Evolutionary conservation across 2,797 vertebrate species (phyloP).

Genomic region (Labroides dimidiatus): DNA sequence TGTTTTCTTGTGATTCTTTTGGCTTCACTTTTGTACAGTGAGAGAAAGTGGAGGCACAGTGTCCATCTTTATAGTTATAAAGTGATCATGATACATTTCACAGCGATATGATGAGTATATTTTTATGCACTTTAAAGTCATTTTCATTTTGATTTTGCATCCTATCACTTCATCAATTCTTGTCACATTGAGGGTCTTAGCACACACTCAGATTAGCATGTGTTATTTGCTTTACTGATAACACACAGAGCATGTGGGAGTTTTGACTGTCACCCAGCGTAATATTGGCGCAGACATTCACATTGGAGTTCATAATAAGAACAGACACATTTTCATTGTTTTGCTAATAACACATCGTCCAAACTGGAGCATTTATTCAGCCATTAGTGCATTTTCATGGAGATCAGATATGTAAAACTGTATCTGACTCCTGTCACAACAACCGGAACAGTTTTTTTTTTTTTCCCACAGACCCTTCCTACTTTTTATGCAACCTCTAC

Average conservation of each 20-base stretch:
- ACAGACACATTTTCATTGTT: slow-evolving; percentile 5
- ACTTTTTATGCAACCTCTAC: slow-evolving; percentile 36
- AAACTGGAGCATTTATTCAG: neutral
- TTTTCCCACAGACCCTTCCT: neutral
- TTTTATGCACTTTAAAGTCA: no score
- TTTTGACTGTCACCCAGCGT: slow-evolving; percentile 45
- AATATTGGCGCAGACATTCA: slow-evolving; percentile 27
- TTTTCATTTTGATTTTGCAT: no score
- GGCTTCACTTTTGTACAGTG: no score
- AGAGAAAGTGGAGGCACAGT: no score
- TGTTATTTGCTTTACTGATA: slow-evolving; percentile 24
- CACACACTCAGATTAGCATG: neutral
- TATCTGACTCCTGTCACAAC: slow-evolving; percentile 21
- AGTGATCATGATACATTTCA: no score
- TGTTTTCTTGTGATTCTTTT: no score
- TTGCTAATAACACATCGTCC: neutral
- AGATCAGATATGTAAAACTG: slow-evolving; percentile 40
- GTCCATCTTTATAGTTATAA: no score
- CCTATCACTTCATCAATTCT: neutral
- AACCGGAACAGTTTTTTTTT: neutral
- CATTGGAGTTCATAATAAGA: slow-evolving; percentile 25
- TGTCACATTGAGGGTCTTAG: neutral
- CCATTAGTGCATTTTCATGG: slow-evolving; percentile 6
- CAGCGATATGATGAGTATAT: no score
- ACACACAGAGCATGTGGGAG: slow-evolving; percentile 36